Conservation (phyloP, 2,797 vertebrate species). For the Labeo calbasu region DNA sequence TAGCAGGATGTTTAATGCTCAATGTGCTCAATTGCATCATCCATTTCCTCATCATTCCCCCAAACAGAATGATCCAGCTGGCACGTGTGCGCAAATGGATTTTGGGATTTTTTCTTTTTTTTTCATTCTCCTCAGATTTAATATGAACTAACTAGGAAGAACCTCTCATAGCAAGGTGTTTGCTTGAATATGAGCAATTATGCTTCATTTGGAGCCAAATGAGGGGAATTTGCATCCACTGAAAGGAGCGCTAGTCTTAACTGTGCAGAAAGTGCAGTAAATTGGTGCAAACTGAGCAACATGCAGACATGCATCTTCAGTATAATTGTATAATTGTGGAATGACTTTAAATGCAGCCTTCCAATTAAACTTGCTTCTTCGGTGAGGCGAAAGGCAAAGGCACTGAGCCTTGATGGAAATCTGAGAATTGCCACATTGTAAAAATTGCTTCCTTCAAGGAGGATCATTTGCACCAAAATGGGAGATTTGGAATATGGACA, state of each 20-base stretch:
- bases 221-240: constrained; percentile 85
- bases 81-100: constrained; percentile 77
- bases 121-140: constrained; percentile 77
- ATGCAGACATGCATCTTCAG: constrained; percentile 84
- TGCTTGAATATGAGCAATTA: constrained; percentile 86
- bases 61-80: constrained; percentile 83
- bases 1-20: constrained; percentile 60
- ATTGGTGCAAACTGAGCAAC: constrained; percentile 84
- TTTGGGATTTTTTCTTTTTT: constrained; percentile 71
- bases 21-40: constrained; percentile 66
- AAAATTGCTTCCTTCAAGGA: constrained; percentile 79
- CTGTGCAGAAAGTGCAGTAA: constrained; percentile 85
- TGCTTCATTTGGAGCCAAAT: constrained; percentile 84
- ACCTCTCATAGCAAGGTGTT: constrained; percentile 85
- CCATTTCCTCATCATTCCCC: constrained; percentile 77
- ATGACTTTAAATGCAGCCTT: constrained; percentile 82
- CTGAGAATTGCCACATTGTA: constrained; percentile 78
- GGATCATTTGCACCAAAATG: constrained; percentile 85
- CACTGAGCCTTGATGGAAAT: constrained; percentile 79
- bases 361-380: constrained; percentile 88
- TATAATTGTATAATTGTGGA: constrained; percentile 87
- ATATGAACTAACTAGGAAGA: constrained; percentile 84
- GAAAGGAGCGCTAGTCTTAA: constrained; percentile 83
- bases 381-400: constrained; percentile 81
- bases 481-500: constrained; percentile 85